A percentile compares a stretch with the other conserved stretches of the same genome.
Conservation (phyloP, 2,888 invertebrate genomes). For the Heteropelma amictum region DNA sequence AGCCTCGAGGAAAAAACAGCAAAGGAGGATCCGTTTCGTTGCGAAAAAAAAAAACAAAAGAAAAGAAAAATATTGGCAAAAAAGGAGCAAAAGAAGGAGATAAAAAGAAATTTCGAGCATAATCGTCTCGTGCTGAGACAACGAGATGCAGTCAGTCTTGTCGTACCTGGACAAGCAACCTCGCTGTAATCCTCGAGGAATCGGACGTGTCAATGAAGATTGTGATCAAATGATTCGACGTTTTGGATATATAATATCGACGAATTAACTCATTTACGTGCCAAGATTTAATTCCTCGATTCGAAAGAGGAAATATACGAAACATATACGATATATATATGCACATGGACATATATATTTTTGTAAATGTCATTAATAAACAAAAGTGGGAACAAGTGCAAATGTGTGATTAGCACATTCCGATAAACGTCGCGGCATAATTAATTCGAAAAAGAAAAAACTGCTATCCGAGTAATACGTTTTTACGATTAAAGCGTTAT, state of each 20-base stretch:
- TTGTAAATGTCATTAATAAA: no score
- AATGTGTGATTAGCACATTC: neutral
- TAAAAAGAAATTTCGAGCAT: neutral
- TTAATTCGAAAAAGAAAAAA: no score
- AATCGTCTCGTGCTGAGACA: neutral
- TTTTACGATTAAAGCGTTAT: no score
- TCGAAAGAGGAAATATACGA: neutral
- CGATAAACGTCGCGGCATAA: no score
- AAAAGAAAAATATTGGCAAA: no score
- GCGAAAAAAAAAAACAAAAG: no score
- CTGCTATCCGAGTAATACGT: no score
- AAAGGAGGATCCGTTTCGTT: no score
- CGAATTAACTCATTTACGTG: conserved; percentile 18
- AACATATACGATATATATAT: neutral
- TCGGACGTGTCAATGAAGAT: conserved; percentile 14
- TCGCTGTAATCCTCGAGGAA: conserved; percentile 3
- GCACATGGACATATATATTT: neutral
- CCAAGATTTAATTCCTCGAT: neutral
- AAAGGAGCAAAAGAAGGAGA: conserved; percentile 1
- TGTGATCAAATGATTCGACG: conserved; percentile 31
- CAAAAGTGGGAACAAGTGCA: conserved; percentile 21
- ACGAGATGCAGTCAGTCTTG: conserved; percentile 27
- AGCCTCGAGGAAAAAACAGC: conserved; percentile 27
- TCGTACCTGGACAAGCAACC: conserved; percentile 10
- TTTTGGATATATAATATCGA: conserved; percentile 11